These are phyloP conservation scores for Rhopalosiphum padi DNA, from an alignment of 1,140 invertebrate genomes.

Conservation along the genomic window DNA sequence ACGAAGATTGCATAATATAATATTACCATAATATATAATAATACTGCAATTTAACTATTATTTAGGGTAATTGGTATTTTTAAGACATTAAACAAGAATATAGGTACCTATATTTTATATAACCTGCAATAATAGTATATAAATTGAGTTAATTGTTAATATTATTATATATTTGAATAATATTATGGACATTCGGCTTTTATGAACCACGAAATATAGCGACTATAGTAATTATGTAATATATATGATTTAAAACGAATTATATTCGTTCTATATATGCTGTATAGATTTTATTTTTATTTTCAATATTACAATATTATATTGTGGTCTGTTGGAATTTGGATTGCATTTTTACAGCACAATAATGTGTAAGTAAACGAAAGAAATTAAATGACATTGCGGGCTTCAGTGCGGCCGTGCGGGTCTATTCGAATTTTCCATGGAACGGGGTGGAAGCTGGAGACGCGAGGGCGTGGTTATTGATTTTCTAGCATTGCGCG, in stretches of 20 bases:
- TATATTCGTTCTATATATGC: background rate
- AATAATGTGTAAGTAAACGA: background rate
- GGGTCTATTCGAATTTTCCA: background rate
- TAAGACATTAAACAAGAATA: background rate
- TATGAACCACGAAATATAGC: background rate
- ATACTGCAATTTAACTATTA: background rate
- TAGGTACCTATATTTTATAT: background rate
- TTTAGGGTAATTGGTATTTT: background rate
- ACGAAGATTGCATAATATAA: background rate
- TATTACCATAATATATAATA: background rate
- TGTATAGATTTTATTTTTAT: background rate
- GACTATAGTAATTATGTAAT: background rate
- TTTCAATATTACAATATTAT: background rate
- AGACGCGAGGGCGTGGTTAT: slow-evolving; percentile 31
- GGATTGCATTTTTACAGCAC: background rate
- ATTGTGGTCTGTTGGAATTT: background rate
- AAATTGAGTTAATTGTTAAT: background rate
- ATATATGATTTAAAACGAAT: background rate
- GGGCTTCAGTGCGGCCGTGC: background rate
- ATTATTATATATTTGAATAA: background rate
- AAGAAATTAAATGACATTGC: background rate
- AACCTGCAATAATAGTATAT: background rate
- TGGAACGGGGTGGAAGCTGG: background rate
- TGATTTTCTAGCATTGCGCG: slow-evolving; percentile 44
- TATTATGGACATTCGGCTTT: slow-evolving; percentile 12